A percentile compares a stretch with the other conserved stretches of the same genome.
phyloP scores from a whole-genome alignment of 2,113 vertebrate species.

The Xenopus laevis region DNA sequence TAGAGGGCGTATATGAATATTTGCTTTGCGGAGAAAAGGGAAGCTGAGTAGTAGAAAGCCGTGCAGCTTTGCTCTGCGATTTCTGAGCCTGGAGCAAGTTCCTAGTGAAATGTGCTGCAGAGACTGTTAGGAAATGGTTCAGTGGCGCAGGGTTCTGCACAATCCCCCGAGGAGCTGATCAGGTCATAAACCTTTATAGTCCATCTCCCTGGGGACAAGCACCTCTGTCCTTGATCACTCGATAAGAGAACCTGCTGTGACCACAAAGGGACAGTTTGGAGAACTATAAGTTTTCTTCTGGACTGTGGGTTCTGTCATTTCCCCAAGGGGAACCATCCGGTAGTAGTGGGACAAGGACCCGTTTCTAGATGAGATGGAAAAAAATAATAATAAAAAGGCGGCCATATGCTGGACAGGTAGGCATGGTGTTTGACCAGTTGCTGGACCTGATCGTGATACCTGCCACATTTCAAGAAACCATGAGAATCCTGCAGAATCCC shows the following conservation, averaged over 20 bases:
- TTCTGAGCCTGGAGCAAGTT: constrained; percentile 1
- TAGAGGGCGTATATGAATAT: neutral
- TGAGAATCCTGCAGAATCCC: no score
- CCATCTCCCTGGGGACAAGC: neutral
- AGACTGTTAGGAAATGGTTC: neutral
- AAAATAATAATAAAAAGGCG: no score
- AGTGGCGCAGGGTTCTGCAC: neutral
- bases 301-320: no score
- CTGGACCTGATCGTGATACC: no score
- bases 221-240: constrained; percentile 33
- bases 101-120: constrained; percentile 12
- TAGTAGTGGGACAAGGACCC: no score
- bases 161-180: neutral
- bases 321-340: no score
- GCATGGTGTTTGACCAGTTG: no score
- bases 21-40: neutral
- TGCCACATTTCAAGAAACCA: no score
- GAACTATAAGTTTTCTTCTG: no score
- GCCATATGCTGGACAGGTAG: no score
- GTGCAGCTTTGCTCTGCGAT: neutral
- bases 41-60: neutral
- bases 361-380: no score
- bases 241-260: constrained; percentile 30
- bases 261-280: constrained; percentile 1
- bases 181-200: constrained; percentile 31